phyloP scores from a whole-genome alignment of 1,140 invertebrate species.

The Drosophila sulfurigaster region DNA sequence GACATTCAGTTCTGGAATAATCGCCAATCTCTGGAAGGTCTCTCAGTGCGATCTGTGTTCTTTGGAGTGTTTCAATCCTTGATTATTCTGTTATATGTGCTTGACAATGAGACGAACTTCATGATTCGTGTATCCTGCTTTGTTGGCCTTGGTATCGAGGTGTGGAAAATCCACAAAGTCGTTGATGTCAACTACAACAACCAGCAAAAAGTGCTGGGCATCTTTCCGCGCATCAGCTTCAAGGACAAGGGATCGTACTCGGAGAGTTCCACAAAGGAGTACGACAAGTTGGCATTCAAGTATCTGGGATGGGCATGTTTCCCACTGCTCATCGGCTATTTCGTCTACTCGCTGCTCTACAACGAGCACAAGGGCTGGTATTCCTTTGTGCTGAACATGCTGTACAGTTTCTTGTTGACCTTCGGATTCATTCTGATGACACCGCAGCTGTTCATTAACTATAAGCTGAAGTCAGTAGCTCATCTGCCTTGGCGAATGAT shows the following conservation, averaged over 20 bases:
- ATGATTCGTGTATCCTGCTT: conserved; percentile 96
- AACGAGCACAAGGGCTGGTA: conserved; percentile 99
- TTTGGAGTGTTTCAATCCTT: conserved; percentile 99
- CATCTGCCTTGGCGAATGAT: conserved; percentile 99
- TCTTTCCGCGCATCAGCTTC: conserved; percentile 93
- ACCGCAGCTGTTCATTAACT: conserved; percentile 99
- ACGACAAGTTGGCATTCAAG: conserved; percentile 97
- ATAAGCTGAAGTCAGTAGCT: conserved; percentile 99
- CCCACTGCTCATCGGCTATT: conserved; percentile 96
- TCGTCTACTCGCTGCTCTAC: conserved; percentile 98
- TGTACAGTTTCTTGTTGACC: conserved; percentile 99
- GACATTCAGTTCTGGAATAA: conserved; percentile 99
- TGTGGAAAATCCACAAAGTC: conserved; percentile 99
- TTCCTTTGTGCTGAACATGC: conserved; percentile 96
- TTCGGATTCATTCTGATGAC: conserved; percentile 99
- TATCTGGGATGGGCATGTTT: conserved; percentile 98
- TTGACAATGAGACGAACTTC: conserved; percentile 99
- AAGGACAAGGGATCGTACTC: conserved; percentile 98
- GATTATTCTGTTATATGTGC: conserved; percentile 97
- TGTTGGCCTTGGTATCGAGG: conserved; percentile 97
- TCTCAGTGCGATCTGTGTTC: conserved; percentile 99
- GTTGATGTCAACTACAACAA: conserved; percentile 93
- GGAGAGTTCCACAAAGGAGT: conserved; percentile 96
- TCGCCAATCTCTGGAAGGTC: conserved; percentile 97
- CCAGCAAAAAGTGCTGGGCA: conserved; percentile 90